Evolutionary conservation across 2,113 vertebrate species (phyloP).

Genomic region (Sphaerodactylus townsendi): DNA sequence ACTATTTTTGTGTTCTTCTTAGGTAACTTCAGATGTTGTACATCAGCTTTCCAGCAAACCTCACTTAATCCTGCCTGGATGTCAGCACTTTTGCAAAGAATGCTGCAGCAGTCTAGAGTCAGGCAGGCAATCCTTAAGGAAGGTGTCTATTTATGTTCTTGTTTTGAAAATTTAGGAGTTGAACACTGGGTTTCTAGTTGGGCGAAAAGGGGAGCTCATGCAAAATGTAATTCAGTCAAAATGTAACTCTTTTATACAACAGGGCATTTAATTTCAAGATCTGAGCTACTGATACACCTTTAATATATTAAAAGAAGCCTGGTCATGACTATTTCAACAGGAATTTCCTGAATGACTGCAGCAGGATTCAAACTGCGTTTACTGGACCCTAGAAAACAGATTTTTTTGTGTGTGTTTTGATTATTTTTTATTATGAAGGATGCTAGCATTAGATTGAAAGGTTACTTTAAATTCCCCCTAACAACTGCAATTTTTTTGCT

Average conservation of each 20-base stretch:
- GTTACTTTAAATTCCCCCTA: conserved; percentile 15
- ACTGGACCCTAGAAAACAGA: not conserved
- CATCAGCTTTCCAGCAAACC: not conserved
- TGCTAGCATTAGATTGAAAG: conserved; percentile 3
- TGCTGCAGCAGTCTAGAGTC: not conserved
- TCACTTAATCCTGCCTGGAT: not conserved
- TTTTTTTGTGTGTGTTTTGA: conserved; percentile 7
- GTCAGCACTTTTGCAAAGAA: not conserved
- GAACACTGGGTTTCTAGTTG: not conserved
- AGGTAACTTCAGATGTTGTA: not conserved
- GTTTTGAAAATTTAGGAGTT: not conserved
- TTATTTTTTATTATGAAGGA: not conserved
- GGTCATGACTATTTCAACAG: not conserved
- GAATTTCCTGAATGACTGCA: conserved; percentile 1
- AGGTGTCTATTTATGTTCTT: not conserved
- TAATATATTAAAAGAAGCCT: not conserved
- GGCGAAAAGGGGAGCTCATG: no score
- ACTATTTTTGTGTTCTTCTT: not conserved
- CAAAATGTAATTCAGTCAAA: not conserved
- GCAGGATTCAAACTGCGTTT: not conserved
- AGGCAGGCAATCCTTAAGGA: not conserved
- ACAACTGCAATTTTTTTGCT: not conserved
- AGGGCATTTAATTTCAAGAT: not conserved
- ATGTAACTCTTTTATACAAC: not conserved
- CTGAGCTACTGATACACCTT: not conserved